Evolutionary conservation across 1,140 invertebrate genomes (phyloP).

Genomic region (Caenorhabditis elegans): DNA sequence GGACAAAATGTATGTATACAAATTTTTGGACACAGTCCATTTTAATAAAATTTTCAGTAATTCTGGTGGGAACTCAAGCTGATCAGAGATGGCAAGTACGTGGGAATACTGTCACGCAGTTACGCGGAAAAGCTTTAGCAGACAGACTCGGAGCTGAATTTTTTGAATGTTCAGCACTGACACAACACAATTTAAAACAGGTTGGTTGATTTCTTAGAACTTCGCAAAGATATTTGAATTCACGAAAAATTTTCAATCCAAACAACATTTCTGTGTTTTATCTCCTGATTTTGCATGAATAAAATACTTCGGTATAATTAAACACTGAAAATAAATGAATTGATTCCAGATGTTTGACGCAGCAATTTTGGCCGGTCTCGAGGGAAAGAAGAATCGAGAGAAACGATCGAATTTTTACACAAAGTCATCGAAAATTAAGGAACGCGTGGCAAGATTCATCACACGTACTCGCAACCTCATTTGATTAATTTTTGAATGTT

Average conservation of each 20-base stretch:
- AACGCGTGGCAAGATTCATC: background rate
- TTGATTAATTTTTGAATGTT: background rate
- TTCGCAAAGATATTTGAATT: too few species aligned
- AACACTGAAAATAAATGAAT: background rate
- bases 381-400: conserved; percentile 14
- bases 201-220: conserved; percentile 70
- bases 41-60: conserved; percentile 71
- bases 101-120: conserved; percentile 78
- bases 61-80: conserved; percentile 80
- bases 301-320: too few species aligned
- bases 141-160: conserved; percentile 79
- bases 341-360: conserved; percentile 49
- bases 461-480: conserved; percentile 10
- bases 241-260: too few species aligned
- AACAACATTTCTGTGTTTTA: too few species aligned
- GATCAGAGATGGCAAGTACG: conserved; percentile 88
- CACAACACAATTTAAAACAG: conserved; percentile 88
- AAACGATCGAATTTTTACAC: background rate
- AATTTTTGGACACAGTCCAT: background rate
- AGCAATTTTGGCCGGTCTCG: conserved; percentile 42
- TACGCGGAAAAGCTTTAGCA: conserved; percentile 76
- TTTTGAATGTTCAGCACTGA: conserved; percentile 86
- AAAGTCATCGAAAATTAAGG: conserved; percentile 8
- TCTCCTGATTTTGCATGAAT: too few species aligned
- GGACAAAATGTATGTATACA: background rate